Conservation (phyloP, 2,888 invertebrate species). For the Bugula neritina region DNA sequence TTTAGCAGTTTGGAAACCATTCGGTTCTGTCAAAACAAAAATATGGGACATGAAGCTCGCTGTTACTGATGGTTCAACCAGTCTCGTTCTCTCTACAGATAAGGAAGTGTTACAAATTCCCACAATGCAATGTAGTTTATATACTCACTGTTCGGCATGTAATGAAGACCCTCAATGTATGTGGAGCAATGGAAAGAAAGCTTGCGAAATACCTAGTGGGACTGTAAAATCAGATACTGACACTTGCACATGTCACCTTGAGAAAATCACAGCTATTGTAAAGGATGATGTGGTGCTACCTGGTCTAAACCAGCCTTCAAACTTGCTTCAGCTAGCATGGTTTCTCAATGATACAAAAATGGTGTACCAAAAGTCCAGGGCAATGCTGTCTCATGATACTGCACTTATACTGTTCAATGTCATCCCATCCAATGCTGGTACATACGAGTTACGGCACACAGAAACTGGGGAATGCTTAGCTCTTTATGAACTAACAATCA, state of each 20-base stretch:
- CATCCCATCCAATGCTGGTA: neutral
- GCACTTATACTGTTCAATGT: constrained; percentile 24
- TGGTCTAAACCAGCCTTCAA: neutral
- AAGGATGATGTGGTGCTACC: constrained; percentile 23
- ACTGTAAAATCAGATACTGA: too few relatives aligned
- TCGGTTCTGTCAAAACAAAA: neutral
- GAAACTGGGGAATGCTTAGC: constrained; percentile 8
- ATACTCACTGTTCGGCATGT: constrained; percentile 22
- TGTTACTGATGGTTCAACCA: neutral
- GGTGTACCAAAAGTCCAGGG: neutral
- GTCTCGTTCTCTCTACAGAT: neutral
- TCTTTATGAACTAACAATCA: neutral
- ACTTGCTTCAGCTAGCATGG: neutral
- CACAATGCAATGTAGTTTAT: constrained; percentile 14
- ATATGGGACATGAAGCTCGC: constrained; percentile 27
- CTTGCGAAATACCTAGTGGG: neutral
- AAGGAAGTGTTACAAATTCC: constrained; percentile 12
- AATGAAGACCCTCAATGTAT: constrained; percentile 5
- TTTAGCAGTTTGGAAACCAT: constrained; percentile 18
- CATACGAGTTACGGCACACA: constrained; percentile 9
- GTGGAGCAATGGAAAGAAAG: neutral
- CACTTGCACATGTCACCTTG: neutral
- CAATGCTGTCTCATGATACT: constrained; percentile 19
- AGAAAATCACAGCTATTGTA: neutral
- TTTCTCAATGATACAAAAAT: neutral